These are phyloP conservation scores for Hypomesus transpacificus DNA, from an alignment of 2,113 vertebrate species.

Conservation along the genomic window DNA sequence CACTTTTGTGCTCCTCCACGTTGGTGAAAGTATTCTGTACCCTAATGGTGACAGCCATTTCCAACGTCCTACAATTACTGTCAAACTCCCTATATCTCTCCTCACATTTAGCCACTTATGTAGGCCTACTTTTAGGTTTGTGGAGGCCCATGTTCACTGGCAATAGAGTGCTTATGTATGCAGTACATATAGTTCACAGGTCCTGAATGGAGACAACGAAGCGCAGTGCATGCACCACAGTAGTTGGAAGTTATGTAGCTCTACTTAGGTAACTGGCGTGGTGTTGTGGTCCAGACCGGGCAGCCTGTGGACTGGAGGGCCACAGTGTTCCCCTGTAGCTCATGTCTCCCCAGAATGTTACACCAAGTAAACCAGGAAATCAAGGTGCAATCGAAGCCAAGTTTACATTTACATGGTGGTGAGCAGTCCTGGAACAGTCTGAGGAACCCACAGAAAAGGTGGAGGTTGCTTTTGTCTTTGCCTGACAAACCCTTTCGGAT, in stretches of 20 bases:
- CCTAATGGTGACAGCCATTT: conserved; percentile 9
- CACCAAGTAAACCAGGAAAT: conserved; percentile 53
- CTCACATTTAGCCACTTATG: conserved; percentile 7
- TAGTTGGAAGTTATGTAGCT: conserved; percentile 17
- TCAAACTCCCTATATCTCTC: conserved; percentile 17
- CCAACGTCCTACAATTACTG: conserved; percentile 15
- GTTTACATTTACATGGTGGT: conserved; percentile 68
- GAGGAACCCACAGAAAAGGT: neutral
- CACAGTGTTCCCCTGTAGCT: neutral
- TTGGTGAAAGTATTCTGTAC: neutral
- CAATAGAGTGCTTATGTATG: conserved; percentile 41
- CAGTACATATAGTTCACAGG: conserved; percentile 22
- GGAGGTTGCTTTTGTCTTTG: neutral
- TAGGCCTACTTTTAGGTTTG: conserved; percentile 2
- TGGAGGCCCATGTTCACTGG: conserved; percentile 28
- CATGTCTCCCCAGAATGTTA: conserved; percentile 53
- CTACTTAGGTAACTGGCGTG: neutral
- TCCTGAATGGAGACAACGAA: conserved; percentile 38
- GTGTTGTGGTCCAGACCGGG: too few species aligned
- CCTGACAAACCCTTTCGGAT: neutral
- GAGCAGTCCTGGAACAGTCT: conserved; percentile 7
- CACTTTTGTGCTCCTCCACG: conserved; percentile 4
- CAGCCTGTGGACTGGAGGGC: too few species aligned
- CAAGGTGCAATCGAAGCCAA: conserved; percentile 62
- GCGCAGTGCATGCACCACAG: conserved; percentile 50